These are phyloP conservation scores for Netelia virgata DNA, from an alignment of 2,888 invertebrate species.

Conservation along the genomic window DNA sequence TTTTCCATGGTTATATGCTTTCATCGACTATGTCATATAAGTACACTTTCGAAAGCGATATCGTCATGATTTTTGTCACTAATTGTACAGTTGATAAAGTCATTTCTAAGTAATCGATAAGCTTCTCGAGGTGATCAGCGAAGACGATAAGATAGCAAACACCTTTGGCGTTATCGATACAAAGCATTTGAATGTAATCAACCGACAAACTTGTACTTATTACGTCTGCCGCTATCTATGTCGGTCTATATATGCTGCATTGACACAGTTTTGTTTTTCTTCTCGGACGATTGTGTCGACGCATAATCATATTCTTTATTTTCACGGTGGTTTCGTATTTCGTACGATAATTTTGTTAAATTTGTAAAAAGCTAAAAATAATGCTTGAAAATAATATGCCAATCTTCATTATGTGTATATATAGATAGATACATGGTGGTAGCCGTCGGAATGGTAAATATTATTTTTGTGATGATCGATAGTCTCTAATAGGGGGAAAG, in stretches of 20 bases:
- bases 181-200: conserved; percentile 41
- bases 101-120: conserved; percentile 22
- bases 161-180: conserved; percentile 10
- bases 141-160: conserved; percentile 59
- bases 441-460: too few relatives aligned
- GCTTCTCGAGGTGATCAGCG: conserved; percentile 36
- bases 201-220: conserved; percentile 19
- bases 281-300: not conserved
- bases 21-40: not conserved
- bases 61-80: conserved; percentile 44
- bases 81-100: conserved; percentile 47
- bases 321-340: too few relatives aligned
- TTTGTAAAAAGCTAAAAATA: too few relatives aligned
- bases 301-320: too few relatives aligned
- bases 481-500: too few relatives aligned
- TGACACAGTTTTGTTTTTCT: conserved; percentile 50
- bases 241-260: conserved; percentile 15
- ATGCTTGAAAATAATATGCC: too few relatives aligned
- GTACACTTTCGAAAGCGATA: not conserved
- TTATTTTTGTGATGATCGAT: too few relatives aligned
- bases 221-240: not conserved
- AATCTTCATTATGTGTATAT: too few relatives aligned
- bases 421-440: too few relatives aligned
- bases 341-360: not conserved
- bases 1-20: not conserved